Base-by-base conservation (phyloP, 2,113 vertebrate genomes). In the Pelobates fuscus region DNA sequence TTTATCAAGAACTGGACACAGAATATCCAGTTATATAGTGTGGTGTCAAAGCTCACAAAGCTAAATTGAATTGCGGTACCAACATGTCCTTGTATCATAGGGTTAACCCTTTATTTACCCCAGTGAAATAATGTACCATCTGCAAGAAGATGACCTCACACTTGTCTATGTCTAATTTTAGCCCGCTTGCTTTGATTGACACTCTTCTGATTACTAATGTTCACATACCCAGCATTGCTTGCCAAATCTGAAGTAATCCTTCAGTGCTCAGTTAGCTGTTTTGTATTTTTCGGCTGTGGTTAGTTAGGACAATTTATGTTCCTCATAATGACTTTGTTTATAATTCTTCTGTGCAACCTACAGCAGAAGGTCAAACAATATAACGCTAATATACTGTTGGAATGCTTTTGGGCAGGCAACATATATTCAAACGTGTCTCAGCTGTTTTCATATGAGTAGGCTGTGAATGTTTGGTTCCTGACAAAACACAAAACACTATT, bases 151-250 rank as follows among this genome's bases (percentile, higher is more conserved):
- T 29, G 49, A 37, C 32, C 52, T 58, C 24, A 46, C 32, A 8
- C 24, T 52, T 74, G 26, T 24, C 57, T 58, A 29, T 67, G 63
- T 67, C 54, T 75, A 27, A 75, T 46, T 58, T 75, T 58, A 75
- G 20, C 24, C 71, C 46, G 64, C 15, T 54, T 49, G 27, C 24
- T 25, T 6, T 72, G 54, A 67, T 29, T 67, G 15, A 25, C 32
- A 29, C 37, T 25, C 55, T 11, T 23, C 8, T 14, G 29, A 37
- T 49, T 74, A 18, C 72, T 57, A 75, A 60, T 59, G 26, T 30
- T 32, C 64, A 46, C 63, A 76, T 76, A 24, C 37, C 52, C 20
- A 8, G 41, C 52, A 74, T 66, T 74, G 32, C 49, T 11, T 49
- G 17, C 15, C 44, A 49, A 18, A 49, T 14, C 44, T 1, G 1